A percentile compares a stretch with the other conserved stretches of the same genome.
phyloP scores from a whole-genome alignment of 2,888 invertebrate genomes.

The Mongoloraphidia duomilia region DNA sequence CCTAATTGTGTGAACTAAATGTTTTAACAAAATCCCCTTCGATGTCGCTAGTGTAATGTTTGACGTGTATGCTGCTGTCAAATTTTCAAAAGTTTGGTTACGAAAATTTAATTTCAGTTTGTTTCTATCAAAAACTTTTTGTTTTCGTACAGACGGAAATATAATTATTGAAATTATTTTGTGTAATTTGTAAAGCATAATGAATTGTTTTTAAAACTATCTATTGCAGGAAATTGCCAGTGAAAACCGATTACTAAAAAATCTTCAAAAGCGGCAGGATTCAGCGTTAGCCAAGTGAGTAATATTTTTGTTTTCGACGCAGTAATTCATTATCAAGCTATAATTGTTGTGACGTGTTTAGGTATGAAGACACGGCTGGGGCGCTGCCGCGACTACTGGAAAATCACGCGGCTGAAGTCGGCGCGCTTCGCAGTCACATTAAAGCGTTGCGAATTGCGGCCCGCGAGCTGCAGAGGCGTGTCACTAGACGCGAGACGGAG shows the following conservation, averaged over 20 bases:
- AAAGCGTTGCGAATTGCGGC: background rate
- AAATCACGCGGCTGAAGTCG: constrained; percentile 57
- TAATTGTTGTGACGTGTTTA: constrained; percentile 16
- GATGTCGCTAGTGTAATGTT: too few species aligned
- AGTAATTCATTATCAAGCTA: background rate
- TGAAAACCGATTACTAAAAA: constrained; percentile 62
- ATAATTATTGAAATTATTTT: too few species aligned
- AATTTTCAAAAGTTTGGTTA: too few species aligned
- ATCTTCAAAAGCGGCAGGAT: constrained; percentile 66
- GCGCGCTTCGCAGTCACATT: constrained; percentile 1
- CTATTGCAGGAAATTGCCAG: constrained; percentile 48
- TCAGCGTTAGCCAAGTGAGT: constrained; percentile 53
- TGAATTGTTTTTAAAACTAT: constrained; percentile 8
- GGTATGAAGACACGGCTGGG: constrained; percentile 63
- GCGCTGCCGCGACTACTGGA: constrained; percentile 62
- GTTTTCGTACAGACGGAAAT: too few species aligned
- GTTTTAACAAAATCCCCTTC: too few species aligned
- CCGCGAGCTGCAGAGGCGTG: background rate
- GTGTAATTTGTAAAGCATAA: background rate
- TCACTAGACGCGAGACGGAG: background rate
- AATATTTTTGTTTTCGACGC: background rate
- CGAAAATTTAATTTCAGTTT: too few species aligned
- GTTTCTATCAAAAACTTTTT: too few species aligned
- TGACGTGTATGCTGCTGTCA: too few species aligned
- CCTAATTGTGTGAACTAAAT: too few species aligned